A percentile compares a stretch with the other conserved stretches of the same genome.
phyloP scores from a whole-genome alignment of 1,140 invertebrate species.

The Watersipora subatra region DNA sequence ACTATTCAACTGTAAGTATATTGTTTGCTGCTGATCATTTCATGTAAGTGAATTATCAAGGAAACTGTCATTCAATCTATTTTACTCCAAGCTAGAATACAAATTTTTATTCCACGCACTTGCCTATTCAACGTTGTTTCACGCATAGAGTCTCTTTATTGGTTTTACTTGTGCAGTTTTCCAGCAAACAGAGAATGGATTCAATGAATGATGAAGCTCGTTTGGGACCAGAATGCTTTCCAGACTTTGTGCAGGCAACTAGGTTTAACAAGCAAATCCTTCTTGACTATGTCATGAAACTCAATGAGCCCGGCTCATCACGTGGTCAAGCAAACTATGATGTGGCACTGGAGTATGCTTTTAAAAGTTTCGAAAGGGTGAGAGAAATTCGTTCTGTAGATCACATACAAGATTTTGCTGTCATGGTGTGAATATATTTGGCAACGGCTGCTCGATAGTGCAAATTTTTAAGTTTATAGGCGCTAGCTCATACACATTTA shows the following conservation, averaged over 20 bases:
- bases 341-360: conserved; percentile 29
- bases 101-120: too few species aligned
- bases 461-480: too few species aligned
- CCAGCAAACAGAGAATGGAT: not conserved
- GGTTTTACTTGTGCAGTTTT: too few species aligned
- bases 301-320: not conserved
- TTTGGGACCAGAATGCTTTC: conserved; percentile 39
- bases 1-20: too few species aligned
- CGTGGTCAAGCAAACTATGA: conserved; percentile 22
- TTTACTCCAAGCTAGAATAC: too few species aligned
- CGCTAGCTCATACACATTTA: too few species aligned
- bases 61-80: too few species aligned
- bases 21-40: not conserved
- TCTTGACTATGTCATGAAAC: not conserved
- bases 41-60: not conserved
- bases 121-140: too few species aligned
- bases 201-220: conserved; percentile 13
- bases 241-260: conserved; percentile 44
- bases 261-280: conserved; percentile 40
- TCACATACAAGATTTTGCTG: too few species aligned
- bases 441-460: too few species aligned
- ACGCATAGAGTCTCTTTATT: too few species aligned
- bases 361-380: conserved; percentile 38
- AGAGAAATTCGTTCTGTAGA: conserved; percentile 14
- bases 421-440: too few species aligned